Percentiles rank a stretch among this genome's conserved stretches.
These are phyloP conservation scores for Timema podura DNA, from an alignment of 2,888 invertebrate species.

Conservation along the genomic window DNA sequence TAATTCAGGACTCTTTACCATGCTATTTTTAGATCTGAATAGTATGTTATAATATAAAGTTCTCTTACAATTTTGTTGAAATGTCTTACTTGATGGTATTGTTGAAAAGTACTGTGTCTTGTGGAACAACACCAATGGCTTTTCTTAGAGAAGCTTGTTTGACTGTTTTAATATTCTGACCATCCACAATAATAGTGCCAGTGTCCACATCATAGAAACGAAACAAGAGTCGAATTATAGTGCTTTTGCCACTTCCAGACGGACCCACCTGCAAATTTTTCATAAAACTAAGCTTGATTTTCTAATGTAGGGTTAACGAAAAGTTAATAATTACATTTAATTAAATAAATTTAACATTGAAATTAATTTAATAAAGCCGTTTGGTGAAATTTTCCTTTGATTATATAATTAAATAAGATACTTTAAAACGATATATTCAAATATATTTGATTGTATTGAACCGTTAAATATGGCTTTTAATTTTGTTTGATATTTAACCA, in stretches of 20 bases:
- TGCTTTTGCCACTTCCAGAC: slow-evolving; percentile 92
- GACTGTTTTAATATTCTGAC: slow-evolving; percentile 81
- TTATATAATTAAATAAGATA: no score
- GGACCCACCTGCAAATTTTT: slow-evolving; percentile 67
- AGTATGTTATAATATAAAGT: not conserved
- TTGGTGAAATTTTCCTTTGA: no score
- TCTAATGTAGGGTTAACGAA: no score
- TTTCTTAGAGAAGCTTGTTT: slow-evolving; percentile 78
- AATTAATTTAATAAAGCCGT: no score
- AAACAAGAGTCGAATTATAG: slow-evolving; percentile 89
- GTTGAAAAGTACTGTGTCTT: slow-evolving; percentile 94
- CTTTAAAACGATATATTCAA: no score
- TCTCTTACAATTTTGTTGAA: not conserved
- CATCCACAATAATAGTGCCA: slow-evolving; percentile 84
- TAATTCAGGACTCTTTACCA: no score
- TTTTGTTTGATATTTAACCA: no score
- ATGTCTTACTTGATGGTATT: slow-evolving; percentile 69
- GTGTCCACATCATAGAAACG: slow-evolving; percentile 92
- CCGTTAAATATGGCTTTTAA: no score
- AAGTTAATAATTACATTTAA: no score
- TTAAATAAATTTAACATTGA: no score
- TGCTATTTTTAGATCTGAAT: not conserved
- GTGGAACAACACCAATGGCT: slow-evolving; percentile 92
- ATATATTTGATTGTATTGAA: no score
- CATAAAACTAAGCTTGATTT: no score